Base-by-base conservation (phyloP, 2,888 invertebrate species). In the Limnephilus marmoratus region DNA sequence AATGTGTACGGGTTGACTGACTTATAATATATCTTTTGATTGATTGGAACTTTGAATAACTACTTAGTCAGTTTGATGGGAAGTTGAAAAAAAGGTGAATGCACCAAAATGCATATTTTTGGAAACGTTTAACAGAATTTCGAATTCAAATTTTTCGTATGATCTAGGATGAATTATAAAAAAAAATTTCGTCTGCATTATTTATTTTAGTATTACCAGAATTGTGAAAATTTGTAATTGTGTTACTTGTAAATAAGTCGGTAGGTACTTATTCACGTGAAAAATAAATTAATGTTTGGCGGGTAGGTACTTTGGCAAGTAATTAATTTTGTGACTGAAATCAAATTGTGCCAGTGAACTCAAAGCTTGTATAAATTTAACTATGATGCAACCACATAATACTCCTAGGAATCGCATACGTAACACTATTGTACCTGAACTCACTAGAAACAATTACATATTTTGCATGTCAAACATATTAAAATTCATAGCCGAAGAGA, bases 341-440 rank as follows among this genome's bases (percentile, higher is more conserved):
- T 68, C 68, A 68, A 68, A 68, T 24, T 68, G 68, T 68, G 68
- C 68, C 68, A 9, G 24, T 68, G 68, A 68, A 68, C 68, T 68
- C 24, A 9, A 68, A 68, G 24, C 68, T 68, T 68, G 68, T n/a
- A 83, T 83, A 83, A 37, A 37, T 37, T 83, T 83, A 83, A 83
- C 83, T 83, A 83, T 83, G 83, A 83, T 83, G 83, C 83, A 83
- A 83, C 83, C 83, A 41, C 24, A 24, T 24, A 68, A 68, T 9
- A 68, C 24, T 68, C n/a, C 68, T 68, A 24, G n/a, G 68, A 68
- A 9, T 24, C 53, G n/a, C 68, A 68, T 24, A 68, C 68, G 24
- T 68, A 68, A 68, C 68, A 68, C 68, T 9, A n/a, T 68, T 68
- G 24, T 68, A 68, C n/a, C 68, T 68, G 68, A 24, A 68, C 68